Conservation (phyloP, 1,140 invertebrate species). For the Argopecten irradians region DNA sequence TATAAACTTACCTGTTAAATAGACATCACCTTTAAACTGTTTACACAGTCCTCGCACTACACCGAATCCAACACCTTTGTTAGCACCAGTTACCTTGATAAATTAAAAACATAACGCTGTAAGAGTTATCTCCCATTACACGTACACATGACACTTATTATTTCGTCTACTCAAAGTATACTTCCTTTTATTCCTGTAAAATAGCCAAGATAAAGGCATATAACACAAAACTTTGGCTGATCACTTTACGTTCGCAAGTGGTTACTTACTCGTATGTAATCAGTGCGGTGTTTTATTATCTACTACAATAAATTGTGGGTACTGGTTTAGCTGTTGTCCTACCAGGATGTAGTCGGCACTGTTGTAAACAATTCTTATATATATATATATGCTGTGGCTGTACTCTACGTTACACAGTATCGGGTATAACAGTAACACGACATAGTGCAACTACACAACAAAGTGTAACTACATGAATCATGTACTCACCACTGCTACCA, state of each 20-base stretch:
- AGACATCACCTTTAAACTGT: slow-evolving; percentile 82
- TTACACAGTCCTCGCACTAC: slow-evolving; percentile 84
- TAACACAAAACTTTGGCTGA: too few species aligned
- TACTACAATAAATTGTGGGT: too few species aligned
- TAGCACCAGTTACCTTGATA: slow-evolving; percentile 83
- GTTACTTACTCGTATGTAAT: too few species aligned
- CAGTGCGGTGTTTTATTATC: too few species aligned
- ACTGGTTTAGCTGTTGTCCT: neutral
- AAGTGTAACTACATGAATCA: neutral
- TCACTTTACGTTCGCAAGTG: too few species aligned
- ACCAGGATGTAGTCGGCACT: neutral
- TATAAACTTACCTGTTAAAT: slow-evolving; percentile 79
- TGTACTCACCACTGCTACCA: neutral
- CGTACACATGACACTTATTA: too few species aligned
- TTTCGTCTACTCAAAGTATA: too few species aligned
- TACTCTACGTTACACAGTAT: neutral
- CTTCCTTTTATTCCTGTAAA: too few species aligned
- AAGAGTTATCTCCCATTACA: neutral
- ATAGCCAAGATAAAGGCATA: too few species aligned
- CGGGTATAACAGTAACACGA: neutral
- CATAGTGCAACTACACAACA: neutral
- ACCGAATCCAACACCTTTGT: slow-evolving; percentile 86
- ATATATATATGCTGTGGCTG: neutral
- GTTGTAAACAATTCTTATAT: neutral
- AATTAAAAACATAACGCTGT: neutral